phyloP scores from a whole-genome alignment of 2,888 invertebrate genomes.

The Lapara coniferarum region DNA sequence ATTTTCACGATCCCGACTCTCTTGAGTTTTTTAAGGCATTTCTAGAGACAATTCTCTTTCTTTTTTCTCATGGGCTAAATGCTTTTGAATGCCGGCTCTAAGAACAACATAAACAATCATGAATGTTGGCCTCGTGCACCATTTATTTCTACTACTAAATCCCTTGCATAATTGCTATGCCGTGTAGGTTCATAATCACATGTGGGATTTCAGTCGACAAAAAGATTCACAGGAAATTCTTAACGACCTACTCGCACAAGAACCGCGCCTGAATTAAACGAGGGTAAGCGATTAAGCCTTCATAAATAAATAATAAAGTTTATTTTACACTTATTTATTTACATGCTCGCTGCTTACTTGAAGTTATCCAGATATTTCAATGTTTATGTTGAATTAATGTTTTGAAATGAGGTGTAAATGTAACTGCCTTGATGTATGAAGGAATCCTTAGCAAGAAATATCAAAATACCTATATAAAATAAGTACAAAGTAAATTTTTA shows the following conservation, averaged over 20 bases:
- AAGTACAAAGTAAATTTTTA: neutral
- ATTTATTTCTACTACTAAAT: no score
- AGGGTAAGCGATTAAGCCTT: slow-evolving; percentile 5
- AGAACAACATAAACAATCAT: no score
- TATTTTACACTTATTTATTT: slow-evolving; percentile 5
- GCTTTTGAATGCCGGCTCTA: no score
- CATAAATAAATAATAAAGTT: neutral
- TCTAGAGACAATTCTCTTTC: no score
- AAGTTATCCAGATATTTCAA: slow-evolving; percentile 5
- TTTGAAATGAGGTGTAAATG: slow-evolving; percentile 7
- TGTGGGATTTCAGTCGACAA: no score
- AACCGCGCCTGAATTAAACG: neutral
- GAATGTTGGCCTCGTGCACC: no score
- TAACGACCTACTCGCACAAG: neutral
- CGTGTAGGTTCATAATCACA: no score
- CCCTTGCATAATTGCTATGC: no score
- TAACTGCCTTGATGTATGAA: neutral
- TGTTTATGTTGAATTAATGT: neutral
- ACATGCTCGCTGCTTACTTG: neutral
- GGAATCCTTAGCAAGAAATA: neutral
- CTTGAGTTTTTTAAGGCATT: no score
- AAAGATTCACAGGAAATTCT: neutral
- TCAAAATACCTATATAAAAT: neutral
- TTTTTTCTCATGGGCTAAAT: no score
- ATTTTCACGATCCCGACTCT: no score